A percentile compares a stretch with the other conserved stretches of the same genome.
Conservation (phyloP, 2,113 vertebrate genomes). For the Progne subis region DNA sequence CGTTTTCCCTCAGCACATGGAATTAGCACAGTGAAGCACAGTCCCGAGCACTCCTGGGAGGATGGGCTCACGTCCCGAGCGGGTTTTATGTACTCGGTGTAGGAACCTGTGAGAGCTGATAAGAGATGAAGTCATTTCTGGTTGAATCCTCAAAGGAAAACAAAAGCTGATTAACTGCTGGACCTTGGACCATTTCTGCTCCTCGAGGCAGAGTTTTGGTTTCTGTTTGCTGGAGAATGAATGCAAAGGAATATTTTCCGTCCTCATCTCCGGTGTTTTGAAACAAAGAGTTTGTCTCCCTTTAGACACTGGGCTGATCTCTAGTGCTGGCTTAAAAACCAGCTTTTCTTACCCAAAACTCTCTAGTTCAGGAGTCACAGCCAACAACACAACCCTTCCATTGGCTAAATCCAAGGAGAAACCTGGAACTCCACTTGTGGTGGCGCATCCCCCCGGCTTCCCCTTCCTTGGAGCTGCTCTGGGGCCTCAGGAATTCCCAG, state of each 20-base stretch:
- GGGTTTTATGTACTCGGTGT: accelerated
- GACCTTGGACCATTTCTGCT: not conserved
- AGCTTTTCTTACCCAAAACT: not conserved
- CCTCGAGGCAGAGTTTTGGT: not conserved
- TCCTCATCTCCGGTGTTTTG: not conserved
- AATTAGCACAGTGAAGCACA: not conserved
- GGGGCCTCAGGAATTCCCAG: not conserved
- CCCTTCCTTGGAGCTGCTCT: not conserved
- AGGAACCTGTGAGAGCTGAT: not conserved
- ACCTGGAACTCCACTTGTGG: not conserved
- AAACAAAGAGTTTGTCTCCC: not conserved
- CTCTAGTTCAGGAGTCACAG: not conserved
- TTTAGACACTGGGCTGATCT: not conserved
- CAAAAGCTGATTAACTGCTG: not conserved
- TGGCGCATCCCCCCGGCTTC: accelerated
- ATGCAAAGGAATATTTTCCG: not conserved
- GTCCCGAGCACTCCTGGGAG: not conserved
- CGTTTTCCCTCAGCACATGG: not conserved
- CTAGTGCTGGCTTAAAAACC: not conserved
- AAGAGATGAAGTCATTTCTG: not conserved
- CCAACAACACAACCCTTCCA: not conserved
- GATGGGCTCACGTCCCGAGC: not conserved
- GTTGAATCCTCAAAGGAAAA: not conserved
- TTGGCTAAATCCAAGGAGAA: not conserved
- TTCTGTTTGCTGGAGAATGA: not conserved